Evolutionary conservation across 2,888 invertebrate species (phyloP).

Genomic region (Morpho deidamia): DNA sequence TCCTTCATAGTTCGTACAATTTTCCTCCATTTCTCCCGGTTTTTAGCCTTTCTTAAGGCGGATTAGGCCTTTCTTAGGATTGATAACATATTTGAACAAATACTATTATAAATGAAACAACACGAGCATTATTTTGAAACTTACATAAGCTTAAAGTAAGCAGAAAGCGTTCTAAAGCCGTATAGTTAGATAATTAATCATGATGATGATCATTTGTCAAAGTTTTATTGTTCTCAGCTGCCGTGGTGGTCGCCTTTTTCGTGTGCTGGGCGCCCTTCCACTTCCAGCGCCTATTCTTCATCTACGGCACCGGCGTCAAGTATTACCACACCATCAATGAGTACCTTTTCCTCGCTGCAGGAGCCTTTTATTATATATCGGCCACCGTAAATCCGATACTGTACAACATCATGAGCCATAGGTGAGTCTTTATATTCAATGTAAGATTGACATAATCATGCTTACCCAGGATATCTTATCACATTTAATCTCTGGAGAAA

Average conservation of each 20-base stretch:
- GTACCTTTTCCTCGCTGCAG: conserved; percentile 88
- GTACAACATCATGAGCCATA: conserved; percentile 87
- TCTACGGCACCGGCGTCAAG: conserved; percentile 81
- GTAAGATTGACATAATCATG: no score
- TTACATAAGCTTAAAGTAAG: no score
- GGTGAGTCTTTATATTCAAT: conserved; percentile 35
- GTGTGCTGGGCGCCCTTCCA: conserved; percentile 98
- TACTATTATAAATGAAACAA: no score
- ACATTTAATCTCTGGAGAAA: no score
- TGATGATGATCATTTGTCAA: not conserved
- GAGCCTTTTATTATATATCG: conserved; percentile 89
- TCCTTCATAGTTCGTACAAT: no score
- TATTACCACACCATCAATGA: conserved; percentile 85
- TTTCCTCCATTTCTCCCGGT: no score
- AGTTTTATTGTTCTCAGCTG: conserved; percentile 80
- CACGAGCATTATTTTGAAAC: no score
- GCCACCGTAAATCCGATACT: conserved; percentile 93
- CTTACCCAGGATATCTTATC: no score
- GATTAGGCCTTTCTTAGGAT: no score
- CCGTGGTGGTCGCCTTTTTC: conserved; percentile 96
- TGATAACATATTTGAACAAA: no score
- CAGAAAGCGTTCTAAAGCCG: no score
- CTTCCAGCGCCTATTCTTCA: conserved; percentile 90
- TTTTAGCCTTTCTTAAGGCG: no score
- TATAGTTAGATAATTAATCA: not conserved